Evolutionary conservation across 1,140 invertebrate species (phyloP).

Genomic region (Aphaenogaster ashmeadi): DNA sequence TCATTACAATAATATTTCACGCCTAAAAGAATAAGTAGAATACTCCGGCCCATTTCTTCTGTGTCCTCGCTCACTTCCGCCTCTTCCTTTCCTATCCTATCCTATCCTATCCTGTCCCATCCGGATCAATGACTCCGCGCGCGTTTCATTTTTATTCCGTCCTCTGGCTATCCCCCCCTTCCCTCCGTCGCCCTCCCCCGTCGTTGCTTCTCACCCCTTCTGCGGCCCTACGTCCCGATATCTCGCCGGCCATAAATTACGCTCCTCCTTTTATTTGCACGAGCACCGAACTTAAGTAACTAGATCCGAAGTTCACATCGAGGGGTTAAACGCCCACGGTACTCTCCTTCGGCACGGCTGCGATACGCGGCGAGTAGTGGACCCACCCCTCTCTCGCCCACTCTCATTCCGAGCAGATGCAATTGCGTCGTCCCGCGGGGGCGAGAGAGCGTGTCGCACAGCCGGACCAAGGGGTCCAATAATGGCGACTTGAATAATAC

Average conservation of each 20-base stretch:
- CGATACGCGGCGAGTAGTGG: conserved; percentile 49
- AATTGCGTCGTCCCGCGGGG: conserved; percentile 82
- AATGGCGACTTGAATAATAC: conserved; percentile 82
- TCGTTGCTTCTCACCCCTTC: conserved; percentile 52
- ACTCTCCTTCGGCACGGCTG: conserved; percentile 63
- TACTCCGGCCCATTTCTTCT: neutral
- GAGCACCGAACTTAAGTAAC: conserved; percentile 77
- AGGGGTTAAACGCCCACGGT: conserved; percentile 74
- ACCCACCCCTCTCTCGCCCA: conserved; percentile 61
- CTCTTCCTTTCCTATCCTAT: conserved; percentile 1
- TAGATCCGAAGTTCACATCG: conserved; percentile 72
- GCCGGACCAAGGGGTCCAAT: conserved; percentile 76
- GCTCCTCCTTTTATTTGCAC: conserved; percentile 73
- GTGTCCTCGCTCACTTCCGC: conserved; percentile 4
- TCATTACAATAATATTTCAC: conserved; percentile 12
- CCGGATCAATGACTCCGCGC: conserved; percentile 46
- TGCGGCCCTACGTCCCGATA: conserved; percentile 47
- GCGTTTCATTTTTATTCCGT: conserved; percentile 71
- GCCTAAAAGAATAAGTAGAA: conserved; percentile 18
- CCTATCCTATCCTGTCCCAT: conserved; percentile 24
- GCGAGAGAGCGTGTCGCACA: conserved; percentile 72
- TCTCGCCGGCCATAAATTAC: conserved; percentile 76
- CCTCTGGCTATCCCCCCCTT: conserved; percentile 32
- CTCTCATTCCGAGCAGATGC: conserved; percentile 79
- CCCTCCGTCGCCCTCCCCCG: neutral